Conservation (phyloP, 2,113 vertebrate genomes). For the Ceyx cyanopectus region DNA sequence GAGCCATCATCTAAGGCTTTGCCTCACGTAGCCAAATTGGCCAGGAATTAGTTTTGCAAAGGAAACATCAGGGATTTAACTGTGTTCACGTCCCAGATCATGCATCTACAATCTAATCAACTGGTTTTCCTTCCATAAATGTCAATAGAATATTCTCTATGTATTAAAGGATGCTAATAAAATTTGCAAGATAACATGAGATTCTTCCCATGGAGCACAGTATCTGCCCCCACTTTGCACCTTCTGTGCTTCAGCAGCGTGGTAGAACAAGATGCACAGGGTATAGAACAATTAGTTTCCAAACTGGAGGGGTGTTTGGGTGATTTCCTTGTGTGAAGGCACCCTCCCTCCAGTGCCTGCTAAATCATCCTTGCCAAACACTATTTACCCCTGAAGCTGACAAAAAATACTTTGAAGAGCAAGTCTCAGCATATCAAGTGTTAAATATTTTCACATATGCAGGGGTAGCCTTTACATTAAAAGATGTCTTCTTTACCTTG, state of each 20-base stretch:
- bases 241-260: not conserved
- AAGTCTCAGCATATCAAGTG: slow-evolving; percentile 65
- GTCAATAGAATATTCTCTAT: not conserved
- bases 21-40: not conserved
- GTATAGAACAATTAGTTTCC: not conserved
- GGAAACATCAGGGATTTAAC: slow-evolving; percentile 22
- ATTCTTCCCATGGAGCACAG: not conserved
- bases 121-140: slow-evolving; percentile 16
- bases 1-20: slow-evolving; percentile 14
- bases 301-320: not conserved
- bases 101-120: not conserved
- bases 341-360: slow-evolving; percentile 26
- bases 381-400: slow-evolving; percentile 68
- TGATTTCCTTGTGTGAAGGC: slow-evolving; percentile 23
- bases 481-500: slow-evolving; percentile 18
- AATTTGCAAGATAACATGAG: not conserved
- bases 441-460: slow-evolving; percentile 56
- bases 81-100: not conserved
- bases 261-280: not conserved
- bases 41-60: slow-evolving; percentile 22
- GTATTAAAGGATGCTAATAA: not conserved
- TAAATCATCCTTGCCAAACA: slow-evolving; percentile 45
- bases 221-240: not conserved
- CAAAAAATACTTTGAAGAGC: slow-evolving; percentile 61
- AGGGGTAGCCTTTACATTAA: slow-evolving; percentile 57